Percentiles rank a stretch among this genome's conserved stretches.
Conservation (phyloP, 2,113 vertebrate genomes). For the Ondatra zibethicus region DNA sequence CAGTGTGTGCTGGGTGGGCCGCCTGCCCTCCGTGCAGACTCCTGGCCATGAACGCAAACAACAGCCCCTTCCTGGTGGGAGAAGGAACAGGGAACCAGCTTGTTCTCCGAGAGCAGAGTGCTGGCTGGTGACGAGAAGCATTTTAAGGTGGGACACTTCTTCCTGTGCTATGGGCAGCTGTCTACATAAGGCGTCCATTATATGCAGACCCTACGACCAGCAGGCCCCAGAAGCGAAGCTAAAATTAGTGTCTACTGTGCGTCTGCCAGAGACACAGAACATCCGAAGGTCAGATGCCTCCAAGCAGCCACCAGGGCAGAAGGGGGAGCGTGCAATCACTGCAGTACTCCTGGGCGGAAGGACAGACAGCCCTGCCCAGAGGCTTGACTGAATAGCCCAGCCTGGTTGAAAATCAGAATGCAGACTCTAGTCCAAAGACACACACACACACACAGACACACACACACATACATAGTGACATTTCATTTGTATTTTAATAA, state of each 20-base stretch:
- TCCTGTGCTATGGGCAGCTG: constrained; percentile 60
- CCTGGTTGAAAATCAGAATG: constrained; percentile 35
- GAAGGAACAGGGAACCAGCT: constrained; percentile 83
- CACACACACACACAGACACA: background rate
- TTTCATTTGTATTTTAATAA: too few species aligned
- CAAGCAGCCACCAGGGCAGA: background rate
- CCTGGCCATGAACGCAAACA: constrained; percentile 82
- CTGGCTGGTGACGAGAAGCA: constrained; percentile 71
- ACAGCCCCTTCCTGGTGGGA: constrained; percentile 81
- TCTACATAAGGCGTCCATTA: constrained; percentile 84
- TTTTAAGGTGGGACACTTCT: constrained; percentile 73
- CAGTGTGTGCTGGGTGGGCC: constrained; percentile 76
- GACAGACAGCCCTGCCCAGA: background rate
- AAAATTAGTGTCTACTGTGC: constrained; percentile 80
- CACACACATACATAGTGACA: too few species aligned
- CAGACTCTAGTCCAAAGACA: background rate
- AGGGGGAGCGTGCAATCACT: background rate
- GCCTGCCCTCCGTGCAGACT: constrained; percentile 79
- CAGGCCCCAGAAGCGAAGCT: constrained; percentile 75
- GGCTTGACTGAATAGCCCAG: background rate
- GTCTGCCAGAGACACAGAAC: constrained; percentile 54
- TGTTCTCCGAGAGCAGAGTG: constrained; percentile 83
- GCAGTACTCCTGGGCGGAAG: background rate
- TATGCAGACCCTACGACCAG: constrained; percentile 71
- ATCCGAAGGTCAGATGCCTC: constrained; percentile 59